Evolutionary conservation across 1,140 invertebrate species (phyloP).

Genomic region (Battus philenor): DNA sequence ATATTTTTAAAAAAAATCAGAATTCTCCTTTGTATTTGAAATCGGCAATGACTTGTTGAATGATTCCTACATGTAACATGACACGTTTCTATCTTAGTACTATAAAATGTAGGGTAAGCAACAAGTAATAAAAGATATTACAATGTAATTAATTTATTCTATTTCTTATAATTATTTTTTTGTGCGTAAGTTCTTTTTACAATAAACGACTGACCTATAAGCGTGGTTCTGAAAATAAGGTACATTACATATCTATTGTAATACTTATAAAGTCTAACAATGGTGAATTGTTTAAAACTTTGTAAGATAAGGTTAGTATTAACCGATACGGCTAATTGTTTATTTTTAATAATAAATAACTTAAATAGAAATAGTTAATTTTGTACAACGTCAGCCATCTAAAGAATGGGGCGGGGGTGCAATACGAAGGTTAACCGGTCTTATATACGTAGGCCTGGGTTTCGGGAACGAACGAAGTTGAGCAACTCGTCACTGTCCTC

Average conservation of each 20-base stretch:
- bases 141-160: conserved; percentile 45
- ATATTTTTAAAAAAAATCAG: no score
- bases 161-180: conserved; percentile 55
- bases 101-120: no score
- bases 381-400: conserved; percentile 67
- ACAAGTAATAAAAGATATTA: conserved; percentile 19
- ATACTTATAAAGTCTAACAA: no score
- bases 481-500: conserved; percentile 95
- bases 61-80: no score
- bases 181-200: conserved; percentile 65
- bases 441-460: conserved; percentile 89
- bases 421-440: conserved; percentile 2
- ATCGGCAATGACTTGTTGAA: no score
- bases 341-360: conserved; percentile 65
- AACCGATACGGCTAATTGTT: conserved; percentile 11
- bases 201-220: conserved; percentile 56
- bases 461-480: conserved; percentile 91
- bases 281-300: conserved; percentile 2
- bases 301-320: conserved; percentile 4
- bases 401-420: conserved; percentile 33
- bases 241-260: no score
- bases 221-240: no score
- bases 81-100: no score
- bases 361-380: conserved; percentile 60
- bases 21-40: no score